phyloP scores from a whole-genome alignment of 1,140 invertebrate genomes.

The Coboldia fuscipes region DNA sequence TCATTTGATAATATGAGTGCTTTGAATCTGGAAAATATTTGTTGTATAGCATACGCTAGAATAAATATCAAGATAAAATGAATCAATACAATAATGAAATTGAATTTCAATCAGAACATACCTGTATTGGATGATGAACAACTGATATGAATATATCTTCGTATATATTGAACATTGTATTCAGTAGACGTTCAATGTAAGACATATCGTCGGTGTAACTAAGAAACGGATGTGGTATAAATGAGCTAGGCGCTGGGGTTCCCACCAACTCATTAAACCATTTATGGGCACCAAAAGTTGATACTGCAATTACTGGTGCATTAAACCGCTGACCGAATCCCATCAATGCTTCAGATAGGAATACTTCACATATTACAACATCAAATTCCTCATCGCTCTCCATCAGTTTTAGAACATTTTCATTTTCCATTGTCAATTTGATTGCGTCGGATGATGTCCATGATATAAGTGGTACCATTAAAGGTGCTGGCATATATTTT shows the following conservation, averaged over 20 bases:
- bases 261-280: constrained; percentile 9
- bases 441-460: not conserved
- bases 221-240: not conserved
- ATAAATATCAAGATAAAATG: too few species aligned
- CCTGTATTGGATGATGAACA: constrained; percentile 12
- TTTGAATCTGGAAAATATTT: constrained; percentile 15
- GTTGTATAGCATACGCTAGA: constrained; percentile 16
- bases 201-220: not conserved
- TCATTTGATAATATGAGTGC: constrained; percentile 7
- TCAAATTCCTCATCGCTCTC: constrained; percentile 14
- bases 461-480: not conserved
- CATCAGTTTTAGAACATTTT: constrained; percentile 2
- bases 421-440: not conserved
- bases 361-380: constrained; percentile 16
- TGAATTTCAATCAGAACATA: too few species aligned
- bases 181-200: not conserved
- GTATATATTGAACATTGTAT: not conserved
- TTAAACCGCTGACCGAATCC: constrained; percentile 17
- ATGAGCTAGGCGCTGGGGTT: constrained; percentile 12
- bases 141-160: constrained; percentile 1
- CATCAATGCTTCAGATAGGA: constrained; percentile 14
- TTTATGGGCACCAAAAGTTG: constrained; percentile 13
- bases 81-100: too few species aligned
- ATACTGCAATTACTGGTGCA: constrained; percentile 15
- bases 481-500: not conserved